These are phyloP conservation scores for Helogale parvula DNA, from an alignment of 2,113 vertebrate species.

Conservation along the genomic window DNA sequence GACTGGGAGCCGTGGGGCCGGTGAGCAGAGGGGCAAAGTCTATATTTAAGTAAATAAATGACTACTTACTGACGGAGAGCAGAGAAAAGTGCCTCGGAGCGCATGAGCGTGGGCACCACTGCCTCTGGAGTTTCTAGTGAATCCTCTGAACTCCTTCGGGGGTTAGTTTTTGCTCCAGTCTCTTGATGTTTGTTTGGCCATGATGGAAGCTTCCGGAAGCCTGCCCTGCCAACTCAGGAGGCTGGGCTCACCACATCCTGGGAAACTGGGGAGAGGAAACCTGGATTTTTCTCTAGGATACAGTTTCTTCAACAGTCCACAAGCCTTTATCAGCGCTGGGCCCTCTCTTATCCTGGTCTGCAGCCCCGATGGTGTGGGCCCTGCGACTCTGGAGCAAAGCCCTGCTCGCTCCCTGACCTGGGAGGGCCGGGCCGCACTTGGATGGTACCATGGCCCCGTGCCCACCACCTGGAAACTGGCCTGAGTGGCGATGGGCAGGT, in stretches of 20 bases:
- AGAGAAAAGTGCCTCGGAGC: neutral
- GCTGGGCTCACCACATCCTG: conserved; percentile 54
- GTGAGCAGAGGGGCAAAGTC: neutral
- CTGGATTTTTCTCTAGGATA: conserved; percentile 25
- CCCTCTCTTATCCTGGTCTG: neutral
- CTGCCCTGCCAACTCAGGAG: conserved; percentile 36
- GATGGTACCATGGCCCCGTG: neutral
- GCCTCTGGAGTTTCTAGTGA: neutral
- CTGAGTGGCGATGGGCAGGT: neutral
- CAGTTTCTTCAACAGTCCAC: neutral
- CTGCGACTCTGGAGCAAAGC: neutral
- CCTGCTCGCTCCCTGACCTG: neutral
- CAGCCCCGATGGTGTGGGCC: neutral
- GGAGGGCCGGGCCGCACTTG: neutral
- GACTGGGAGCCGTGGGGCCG: neutral
- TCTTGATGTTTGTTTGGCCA: conserved; percentile 41
- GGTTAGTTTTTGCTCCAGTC: neutral
- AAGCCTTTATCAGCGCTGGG: neutral
- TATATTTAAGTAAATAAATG: neutral
- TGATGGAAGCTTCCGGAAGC: conserved; percentile 58
- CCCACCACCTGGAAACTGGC: conserved; percentile 56
- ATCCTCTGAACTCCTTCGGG: neutral
- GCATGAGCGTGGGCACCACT: neutral
- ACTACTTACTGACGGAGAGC: neutral
- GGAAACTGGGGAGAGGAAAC: conserved; percentile 39